Percentiles rank a stretch among this genome's conserved stretches.
phyloP scores from a whole-genome alignment of 2,113 vertebrate genomes.

The Zootoca vivipara region DNA sequence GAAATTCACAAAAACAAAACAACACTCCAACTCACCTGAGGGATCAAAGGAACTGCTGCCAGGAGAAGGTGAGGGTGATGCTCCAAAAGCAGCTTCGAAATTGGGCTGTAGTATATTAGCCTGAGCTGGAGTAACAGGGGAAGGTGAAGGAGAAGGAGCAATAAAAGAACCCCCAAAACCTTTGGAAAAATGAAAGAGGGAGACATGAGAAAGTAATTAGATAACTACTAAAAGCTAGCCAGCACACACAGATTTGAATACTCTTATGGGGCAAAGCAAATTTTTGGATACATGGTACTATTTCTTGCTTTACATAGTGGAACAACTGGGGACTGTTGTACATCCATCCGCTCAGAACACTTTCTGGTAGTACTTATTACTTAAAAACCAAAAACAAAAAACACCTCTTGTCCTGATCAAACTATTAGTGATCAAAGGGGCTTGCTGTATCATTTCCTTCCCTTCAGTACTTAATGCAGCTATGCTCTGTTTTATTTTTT shows the following conservation, averaged over 20 bases:
- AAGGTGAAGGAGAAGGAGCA: constrained; percentile 79
- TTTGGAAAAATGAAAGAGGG: constrained; percentile 53
- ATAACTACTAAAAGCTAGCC: background rate
- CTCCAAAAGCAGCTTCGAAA: constrained; percentile 82
- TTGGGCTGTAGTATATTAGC: constrained; percentile 85
- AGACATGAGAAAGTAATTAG: constrained; percentile 6
- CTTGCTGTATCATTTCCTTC: too few species aligned
- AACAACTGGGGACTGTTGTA: too few species aligned
- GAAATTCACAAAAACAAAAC: background rate
- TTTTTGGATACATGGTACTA: too few species aligned
- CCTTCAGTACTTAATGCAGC: too few species aligned
- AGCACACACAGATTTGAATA: background rate
- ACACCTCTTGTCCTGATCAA: too few species aligned
- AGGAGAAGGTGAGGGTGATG: constrained; percentile 76
- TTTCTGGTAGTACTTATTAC: too few species aligned
- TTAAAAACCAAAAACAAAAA: too few species aligned
- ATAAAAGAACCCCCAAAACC: constrained; percentile 85
- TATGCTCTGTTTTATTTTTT: too few species aligned
- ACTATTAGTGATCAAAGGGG: too few species aligned
- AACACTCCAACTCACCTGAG: constrained; percentile 81
- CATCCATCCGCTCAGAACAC: too few species aligned
- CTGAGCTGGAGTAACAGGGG: constrained; percentile 83
- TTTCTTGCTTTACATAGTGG: too few species aligned
- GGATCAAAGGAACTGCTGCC: constrained; percentile 86
- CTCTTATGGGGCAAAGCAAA: too few species aligned